These are phyloP conservation scores for Sarcophaga bullata DNA, from an alignment of 1,140 invertebrate genomes.

Conservation along the genomic window DNA sequence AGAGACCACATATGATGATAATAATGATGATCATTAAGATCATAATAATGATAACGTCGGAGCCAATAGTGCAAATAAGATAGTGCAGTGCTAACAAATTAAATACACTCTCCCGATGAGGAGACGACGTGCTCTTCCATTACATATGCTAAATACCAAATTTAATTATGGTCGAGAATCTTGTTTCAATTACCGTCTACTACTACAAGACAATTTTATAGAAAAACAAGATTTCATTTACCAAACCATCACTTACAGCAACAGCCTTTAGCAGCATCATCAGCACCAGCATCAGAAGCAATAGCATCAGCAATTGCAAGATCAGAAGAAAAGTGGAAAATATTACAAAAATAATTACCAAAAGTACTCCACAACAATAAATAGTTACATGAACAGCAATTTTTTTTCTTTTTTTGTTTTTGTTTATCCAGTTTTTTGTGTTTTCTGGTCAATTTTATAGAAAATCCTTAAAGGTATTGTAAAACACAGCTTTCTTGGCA, in stretches of 20 bases:
- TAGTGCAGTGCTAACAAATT: background rate
- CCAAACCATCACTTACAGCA: too few species aligned
- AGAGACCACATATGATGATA: slow-evolving; percentile 35
- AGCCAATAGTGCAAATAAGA: background rate
- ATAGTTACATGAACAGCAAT: slow-evolving; percentile 30
- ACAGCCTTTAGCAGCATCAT: background rate
- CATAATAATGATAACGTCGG: background rate
- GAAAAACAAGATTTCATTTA: background rate
- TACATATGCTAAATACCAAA: slow-evolving; percentile 28
- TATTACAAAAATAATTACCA: slow-evolving; percentile 34
- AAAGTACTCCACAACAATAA: background rate
- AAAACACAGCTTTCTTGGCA: slow-evolving; percentile 3
- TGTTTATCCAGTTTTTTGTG: slow-evolving; percentile 2
- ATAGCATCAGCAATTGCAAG: background rate
- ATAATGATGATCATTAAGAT: slow-evolving; percentile 1
- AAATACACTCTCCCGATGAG: too few species aligned
- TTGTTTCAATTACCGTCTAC: slow-evolving; percentile 5
- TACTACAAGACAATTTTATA: background rate
- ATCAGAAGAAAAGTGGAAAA: background rate
- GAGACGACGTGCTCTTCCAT: background rate
- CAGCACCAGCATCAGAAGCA: background rate
- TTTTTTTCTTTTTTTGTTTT: background rate
- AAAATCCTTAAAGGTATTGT: slow-evolving; percentile 3
- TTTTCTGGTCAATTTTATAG: slow-evolving; percentile 33
- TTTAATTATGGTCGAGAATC: slow-evolving; percentile 32